Evolutionary conservation across 2,888 invertebrate species (phyloP).

Genomic region (Drosophila histrio): DNA sequence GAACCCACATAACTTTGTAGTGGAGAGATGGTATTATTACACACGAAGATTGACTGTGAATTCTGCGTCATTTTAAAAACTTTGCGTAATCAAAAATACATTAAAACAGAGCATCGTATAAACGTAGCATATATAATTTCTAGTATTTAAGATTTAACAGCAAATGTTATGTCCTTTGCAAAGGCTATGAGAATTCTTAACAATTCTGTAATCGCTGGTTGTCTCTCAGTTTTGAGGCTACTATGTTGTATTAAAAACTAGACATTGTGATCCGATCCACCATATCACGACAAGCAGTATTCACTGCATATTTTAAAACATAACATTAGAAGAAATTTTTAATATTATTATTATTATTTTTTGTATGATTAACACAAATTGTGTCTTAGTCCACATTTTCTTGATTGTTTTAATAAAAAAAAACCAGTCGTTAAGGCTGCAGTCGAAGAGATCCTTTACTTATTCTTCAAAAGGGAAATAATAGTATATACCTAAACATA

Average conservation of each 20-base stretch:
- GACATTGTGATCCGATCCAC: slow-evolving; percentile 17
- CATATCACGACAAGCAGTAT: slow-evolving; percentile 6
- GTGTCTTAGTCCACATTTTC: slow-evolving; percentile 22
- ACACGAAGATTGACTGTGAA: too few species aligned
- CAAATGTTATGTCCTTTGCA: slow-evolving; percentile 1
- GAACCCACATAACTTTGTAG: too few species aligned
- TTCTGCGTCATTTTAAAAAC: too few species aligned
- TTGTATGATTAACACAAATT: slow-evolving; percentile 29
- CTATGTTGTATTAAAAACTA: slow-evolving; percentile 18
- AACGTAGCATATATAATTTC: slow-evolving; percentile 1
- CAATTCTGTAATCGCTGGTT: slow-evolving; percentile 4
- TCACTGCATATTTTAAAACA: slow-evolving; percentile 22
- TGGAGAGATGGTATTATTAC: too few species aligned
- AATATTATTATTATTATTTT: too few species aligned
- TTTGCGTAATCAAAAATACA: not conserved
- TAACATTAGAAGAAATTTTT: slow-evolving; percentile 36
- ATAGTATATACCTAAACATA: too few species aligned
- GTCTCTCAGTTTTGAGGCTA: slow-evolving; percentile 8
- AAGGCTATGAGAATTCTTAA: not conserved
- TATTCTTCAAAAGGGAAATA: too few species aligned
- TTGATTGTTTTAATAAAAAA: slow-evolving; percentile 7
- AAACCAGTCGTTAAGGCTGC: too few species aligned
- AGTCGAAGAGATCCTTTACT: too few species aligned
- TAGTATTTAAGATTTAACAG: slow-evolving; percentile 3
- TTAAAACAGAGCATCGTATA: not conserved